Conservation (phyloP, 2,888 invertebrate species). For the Orthonevra nobilis region DNA sequence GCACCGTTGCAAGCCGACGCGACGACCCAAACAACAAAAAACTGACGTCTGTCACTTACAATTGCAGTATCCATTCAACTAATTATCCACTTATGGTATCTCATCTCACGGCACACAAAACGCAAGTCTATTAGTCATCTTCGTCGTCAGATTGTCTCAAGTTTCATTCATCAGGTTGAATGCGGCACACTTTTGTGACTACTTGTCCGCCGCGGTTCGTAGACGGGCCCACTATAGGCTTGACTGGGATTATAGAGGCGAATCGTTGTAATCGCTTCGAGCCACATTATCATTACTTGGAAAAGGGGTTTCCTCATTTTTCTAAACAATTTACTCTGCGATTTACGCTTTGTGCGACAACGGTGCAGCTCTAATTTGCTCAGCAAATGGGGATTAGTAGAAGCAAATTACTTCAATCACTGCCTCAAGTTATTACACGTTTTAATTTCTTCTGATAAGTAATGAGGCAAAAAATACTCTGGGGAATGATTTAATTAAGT, state of each 20-base stretch:
- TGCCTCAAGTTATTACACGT: too few relatives aligned
- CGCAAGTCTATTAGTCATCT: slow-evolving; percentile 11
- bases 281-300: slow-evolving; percentile 32
- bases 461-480: too few relatives aligned
- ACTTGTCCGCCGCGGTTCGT: slow-evolving; percentile 31
- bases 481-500: too few relatives aligned
- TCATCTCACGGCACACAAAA: slow-evolving; percentile 10
- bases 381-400: slow-evolving; percentile 12
- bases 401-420: slow-evolving; percentile 13
- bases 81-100: slow-evolving; percentile 35
- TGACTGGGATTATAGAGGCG: slow-evolving; percentile 3
- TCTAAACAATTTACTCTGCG: slow-evolving; percentile 7
- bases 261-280: slow-evolving; percentile 11
- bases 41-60: slow-evolving; percentile 11
- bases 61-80: slow-evolving; percentile 18
- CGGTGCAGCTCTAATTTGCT: too few relatives aligned
- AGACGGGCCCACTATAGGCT: slow-evolving; percentile 24
- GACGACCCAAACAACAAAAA: too few relatives aligned
- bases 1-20: too few relatives aligned
- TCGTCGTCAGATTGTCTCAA: slow-evolving; percentile 1
- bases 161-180: slow-evolving; percentile 13
- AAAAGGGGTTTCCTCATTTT: slow-evolving; percentile 48
- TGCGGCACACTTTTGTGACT: slow-evolving; percentile 19
- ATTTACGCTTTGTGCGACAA: background rate
- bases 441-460: too few relatives aligned